phyloP scores from a whole-genome alignment of 2,888 invertebrate genomes.

The Drosophila parthenogenetica region DNA sequence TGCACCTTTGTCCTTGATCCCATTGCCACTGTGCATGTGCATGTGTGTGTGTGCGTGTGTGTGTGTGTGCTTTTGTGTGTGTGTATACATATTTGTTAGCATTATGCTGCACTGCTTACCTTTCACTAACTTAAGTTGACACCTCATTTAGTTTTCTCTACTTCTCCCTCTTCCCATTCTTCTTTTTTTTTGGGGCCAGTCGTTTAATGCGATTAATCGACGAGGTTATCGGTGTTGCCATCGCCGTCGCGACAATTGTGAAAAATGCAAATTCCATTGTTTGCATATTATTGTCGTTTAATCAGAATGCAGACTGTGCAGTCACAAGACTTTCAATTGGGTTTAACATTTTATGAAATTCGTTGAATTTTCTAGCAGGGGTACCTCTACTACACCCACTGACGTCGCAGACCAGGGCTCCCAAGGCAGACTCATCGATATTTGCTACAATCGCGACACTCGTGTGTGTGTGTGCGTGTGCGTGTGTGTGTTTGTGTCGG shows the following conservation, averaged over 20 bases:
- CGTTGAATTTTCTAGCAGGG: too few relatives aligned
- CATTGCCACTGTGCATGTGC: slow-evolving; percentile 7
- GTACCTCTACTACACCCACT: too few relatives aligned
- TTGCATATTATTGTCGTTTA: slow-evolving; percentile 68
- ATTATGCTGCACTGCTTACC: slow-evolving; percentile 67
- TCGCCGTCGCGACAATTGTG: slow-evolving; percentile 57
- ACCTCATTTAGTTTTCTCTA: slow-evolving; percentile 69
- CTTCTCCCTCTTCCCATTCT: neutral
- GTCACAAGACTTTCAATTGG: neutral
- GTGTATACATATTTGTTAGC: slow-evolving; percentile 63
- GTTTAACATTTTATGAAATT: neutral
- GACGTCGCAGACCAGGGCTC: too few relatives aligned
- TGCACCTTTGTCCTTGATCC: slow-evolving; percentile 43
- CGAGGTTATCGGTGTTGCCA: slow-evolving; percentile 28
- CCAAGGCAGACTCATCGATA: neutral
- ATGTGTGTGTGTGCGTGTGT: neutral
- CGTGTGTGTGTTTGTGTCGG: slow-evolving; percentile 44
- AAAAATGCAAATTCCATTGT: slow-evolving; percentile 83
- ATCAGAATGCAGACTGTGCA: slow-evolving; percentile 34
- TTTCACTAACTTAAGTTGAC: slow-evolving; percentile 83
- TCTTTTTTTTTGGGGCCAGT: slow-evolving; percentile 23
- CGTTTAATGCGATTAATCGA: slow-evolving; percentile 66
- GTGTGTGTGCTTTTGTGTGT: neutral
- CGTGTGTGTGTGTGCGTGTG: neutral
- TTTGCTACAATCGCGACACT: neutral